These are phyloP conservation scores for Syncerus caffer DNA, from an alignment of 2,797 vertebrate genomes.

Conservation along the genomic window DNA sequence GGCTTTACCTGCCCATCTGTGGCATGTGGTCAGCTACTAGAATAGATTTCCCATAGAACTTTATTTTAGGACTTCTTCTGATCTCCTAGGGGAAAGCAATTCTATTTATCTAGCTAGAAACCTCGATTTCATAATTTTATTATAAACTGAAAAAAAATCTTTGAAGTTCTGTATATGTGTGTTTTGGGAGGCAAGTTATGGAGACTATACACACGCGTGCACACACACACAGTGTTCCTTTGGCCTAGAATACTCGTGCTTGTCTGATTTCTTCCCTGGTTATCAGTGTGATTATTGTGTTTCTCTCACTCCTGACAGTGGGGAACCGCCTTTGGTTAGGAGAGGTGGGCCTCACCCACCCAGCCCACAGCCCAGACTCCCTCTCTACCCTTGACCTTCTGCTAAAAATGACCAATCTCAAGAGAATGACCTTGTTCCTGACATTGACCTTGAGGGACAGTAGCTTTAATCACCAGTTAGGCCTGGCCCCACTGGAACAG, in stretches of 20 bases:
- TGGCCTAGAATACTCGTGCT: background rate
- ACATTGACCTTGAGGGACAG: background rate
- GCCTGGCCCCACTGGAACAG: background rate
- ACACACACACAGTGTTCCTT: background rate
- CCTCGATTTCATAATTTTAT: background rate
- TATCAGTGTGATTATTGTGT: background rate
- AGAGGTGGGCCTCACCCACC: background rate
- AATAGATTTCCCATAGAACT: background rate
- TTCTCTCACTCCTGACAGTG: background rate
- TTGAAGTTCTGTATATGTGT: background rate
- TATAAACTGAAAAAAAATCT: background rate
- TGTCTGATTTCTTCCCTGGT: background rate
- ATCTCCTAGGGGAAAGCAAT: background rate
- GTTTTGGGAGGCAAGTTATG: background rate
- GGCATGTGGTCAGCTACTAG: background rate
- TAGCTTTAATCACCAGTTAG: background rate
- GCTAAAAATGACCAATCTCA: background rate
- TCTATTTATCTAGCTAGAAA: background rate
- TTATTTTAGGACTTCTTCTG: background rate
- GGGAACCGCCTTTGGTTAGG: background rate
- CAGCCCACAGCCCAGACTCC: background rate
- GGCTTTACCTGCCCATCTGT: background rate
- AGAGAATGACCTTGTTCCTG: background rate
- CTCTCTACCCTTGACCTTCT: background rate
- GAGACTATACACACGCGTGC: background rate